Base-by-base conservation (phyloP, 2,888 invertebrate genomes). In the Lucinisca nassula region DNA sequence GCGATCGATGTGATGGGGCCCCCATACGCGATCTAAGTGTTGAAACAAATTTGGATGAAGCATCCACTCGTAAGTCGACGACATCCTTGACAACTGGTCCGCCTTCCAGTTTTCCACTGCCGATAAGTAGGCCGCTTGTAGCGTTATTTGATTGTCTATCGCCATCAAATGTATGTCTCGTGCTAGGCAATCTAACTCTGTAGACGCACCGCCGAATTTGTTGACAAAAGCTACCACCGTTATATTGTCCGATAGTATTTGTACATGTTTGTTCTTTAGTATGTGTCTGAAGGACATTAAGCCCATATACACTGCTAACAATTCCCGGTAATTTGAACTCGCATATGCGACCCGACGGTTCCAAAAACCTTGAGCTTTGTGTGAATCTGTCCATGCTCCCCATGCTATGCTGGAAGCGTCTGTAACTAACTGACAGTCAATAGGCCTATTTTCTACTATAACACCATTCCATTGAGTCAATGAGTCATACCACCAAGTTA, bases 241-340 rank as follows among this genome's bases (percentile, higher is more conserved):
- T 12, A 72, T 40, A 45, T 74, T 74, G 74, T 74, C 45, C 45
- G 74, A 74, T 37, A 73, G 37, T 37, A 73, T 40, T 30, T 73
- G 73, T 12, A 70, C 70, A 70, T 70, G 70, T 27, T 70, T 70
- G 70, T 70, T 70, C 21, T 4, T 30, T 12, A 70, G 21, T 6
- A 35, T 32, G 6, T 70, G 10, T 30, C 37, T 70, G 70, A 70
- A 70, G 6, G 70, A 70, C 37, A 70, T 32, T 35, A 70, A 37
- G 6, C 70, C 70, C 70, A 70, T 70, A 35, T 35, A 70, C 30
- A 70, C 70, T 17, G 70, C 70, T 70, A 70, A 70, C 49, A 74
- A 30, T 40, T 74, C 49, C 8, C 74, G 74, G 74, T 74, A 74
- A 17, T 74, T 74, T 74, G 74, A 74, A 74, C 74, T 74, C 17